Conservation (phyloP, 2,888 invertebrate genomes). For the Sesamia inferens region DNA sequence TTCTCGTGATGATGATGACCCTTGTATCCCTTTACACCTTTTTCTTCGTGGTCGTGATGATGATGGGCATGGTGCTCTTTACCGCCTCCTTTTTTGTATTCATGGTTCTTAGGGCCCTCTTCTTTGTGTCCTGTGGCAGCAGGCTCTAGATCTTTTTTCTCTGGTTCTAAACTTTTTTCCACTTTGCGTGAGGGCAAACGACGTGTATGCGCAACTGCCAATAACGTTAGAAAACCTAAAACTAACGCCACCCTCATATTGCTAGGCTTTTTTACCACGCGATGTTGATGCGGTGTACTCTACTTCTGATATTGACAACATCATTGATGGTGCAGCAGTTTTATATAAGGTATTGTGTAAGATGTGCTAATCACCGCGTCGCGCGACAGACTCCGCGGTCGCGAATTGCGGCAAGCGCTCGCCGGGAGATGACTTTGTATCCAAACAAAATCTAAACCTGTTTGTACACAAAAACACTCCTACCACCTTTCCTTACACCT, state of each 20-base stretch:
- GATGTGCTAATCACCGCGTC: conserved; percentile 82
- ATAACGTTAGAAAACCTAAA: conserved; percentile 75
- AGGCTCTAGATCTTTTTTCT: conserved; percentile 77
- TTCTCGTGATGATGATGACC: conserved; percentile 92
- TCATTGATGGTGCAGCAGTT: conserved; percentile 85
- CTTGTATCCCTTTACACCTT: conserved; percentile 93
- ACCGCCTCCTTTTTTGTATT: conserved; percentile 91
- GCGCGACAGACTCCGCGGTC: conserved; percentile 71
- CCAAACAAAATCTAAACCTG: conserved; percentile 35
- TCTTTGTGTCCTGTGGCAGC: conserved; percentile 87
- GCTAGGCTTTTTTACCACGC: conserved; percentile 60
- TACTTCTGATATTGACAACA: conserved; percentile 82
- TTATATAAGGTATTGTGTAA: conserved; percentile 89
- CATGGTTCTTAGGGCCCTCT: conserved; percentile 83
- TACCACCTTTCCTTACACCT: too few relatives aligned
- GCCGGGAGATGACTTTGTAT: conserved; percentile 35
- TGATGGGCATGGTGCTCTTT: conserved; percentile 92
- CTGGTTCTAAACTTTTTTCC: conserved; percentile 62
- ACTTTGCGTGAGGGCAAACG: conserved; percentile 73
- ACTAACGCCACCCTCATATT: conserved; percentile 81
- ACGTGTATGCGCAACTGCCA: conserved; percentile 75
- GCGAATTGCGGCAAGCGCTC: conserved; percentile 74
- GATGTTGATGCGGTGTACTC: conserved; percentile 74
- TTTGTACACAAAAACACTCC: background rate
- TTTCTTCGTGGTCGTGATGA: conserved; percentile 91